Evolutionary conservation across 2,797 vertebrate genomes (phyloP).

Genomic region (Periparus ater): DNA sequence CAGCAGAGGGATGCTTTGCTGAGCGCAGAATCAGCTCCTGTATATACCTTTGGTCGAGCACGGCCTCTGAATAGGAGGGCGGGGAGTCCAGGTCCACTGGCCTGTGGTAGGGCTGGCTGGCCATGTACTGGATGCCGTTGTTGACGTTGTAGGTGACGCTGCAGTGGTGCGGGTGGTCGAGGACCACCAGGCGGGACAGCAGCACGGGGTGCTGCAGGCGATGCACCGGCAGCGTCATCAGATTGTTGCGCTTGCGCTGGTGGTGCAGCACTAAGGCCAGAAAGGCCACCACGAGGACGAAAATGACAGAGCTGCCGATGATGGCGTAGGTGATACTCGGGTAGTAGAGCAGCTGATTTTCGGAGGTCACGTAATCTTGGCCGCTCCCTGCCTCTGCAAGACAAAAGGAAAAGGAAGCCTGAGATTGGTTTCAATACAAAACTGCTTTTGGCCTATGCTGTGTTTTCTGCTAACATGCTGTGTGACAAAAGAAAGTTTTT

Average conservation of each 20-base stretch:
- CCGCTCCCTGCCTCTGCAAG: conserved; percentile 85
- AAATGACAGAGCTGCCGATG: conserved; percentile 94
- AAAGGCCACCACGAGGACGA: conserved; percentile 92
- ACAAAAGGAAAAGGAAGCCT: not conserved
- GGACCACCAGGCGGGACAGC: conserved; percentile 92
- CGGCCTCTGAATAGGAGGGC: conserved; percentile 93
- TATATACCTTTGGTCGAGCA: conserved; percentile 88
- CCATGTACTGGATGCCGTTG: conserved; percentile 88
- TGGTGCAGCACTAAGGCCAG: conserved; percentile 93
- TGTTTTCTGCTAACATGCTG: not conserved
- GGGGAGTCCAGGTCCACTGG: conserved; percentile 85
- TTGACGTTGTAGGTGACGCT: conserved; percentile 86
- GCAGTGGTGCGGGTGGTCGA: conserved; percentile 87
- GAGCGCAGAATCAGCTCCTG: not conserved
- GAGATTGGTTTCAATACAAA: not conserved
- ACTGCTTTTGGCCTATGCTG: not conserved
- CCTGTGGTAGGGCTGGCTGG: conserved; percentile 82
- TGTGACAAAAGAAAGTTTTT: not conserved
- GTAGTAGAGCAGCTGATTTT: conserved; percentile 92
- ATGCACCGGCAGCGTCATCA: conserved; percentile 88
- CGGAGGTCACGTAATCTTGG: conserved; percentile 92
- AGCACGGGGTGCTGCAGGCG: conserved; percentile 91
- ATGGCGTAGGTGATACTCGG: conserved; percentile 96
- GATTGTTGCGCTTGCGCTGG: conserved; percentile 92
- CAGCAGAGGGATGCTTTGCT: not conserved